Evolutionary conservation across 2,888 invertebrate species (phyloP), one percentile per base, ranked within the genome.

Genomic region (Vanessa cardui): DNA sequence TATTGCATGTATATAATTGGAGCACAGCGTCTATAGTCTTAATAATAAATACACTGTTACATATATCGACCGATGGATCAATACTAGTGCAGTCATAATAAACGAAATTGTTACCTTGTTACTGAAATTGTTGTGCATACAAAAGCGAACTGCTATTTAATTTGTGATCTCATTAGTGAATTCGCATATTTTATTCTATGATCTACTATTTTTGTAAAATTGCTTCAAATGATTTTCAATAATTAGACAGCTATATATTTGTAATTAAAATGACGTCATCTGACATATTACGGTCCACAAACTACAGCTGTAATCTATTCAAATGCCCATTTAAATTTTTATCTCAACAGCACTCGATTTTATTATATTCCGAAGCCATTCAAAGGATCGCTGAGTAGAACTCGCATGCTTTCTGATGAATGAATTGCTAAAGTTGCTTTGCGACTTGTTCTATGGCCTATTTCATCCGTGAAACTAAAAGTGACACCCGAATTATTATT

Each of bases 361-460:
- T 49, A 49, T 18, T 49, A 49, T 49, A 49, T 49, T 20, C n/a
- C 9, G 49, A 49, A 49, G 49, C 49, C 49, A 49, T 49, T 49
- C 49, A 49, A 49, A 20, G 20, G 49, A 49, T 49, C 49, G 8
- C 49, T 18, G 39, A 39, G 49, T 18, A 26, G 26, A 26, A 26
- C 26, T 26, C 18, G 8, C 8, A 18, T 20, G 20, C 18, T 49
- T 49, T 7, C 49, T 18, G 49, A 20, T 49, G 9, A 49, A 39
- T 39, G 12, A 39, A 49, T 18, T 49, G 49, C 6, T 3, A 4
- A 18, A 18, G n/a, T 20, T 49, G 49, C 49, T 8, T 20, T 49
- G 49, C 49, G 49, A 49, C 18, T 49, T 49, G 20, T 18, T 18
- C 18, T 49, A 49, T 49, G 18, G 12, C 4, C 12, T 49, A 18